Evolutionary conservation across 2,797 vertebrate species (phyloP), one percentile per base, ranked within the genome.

Genomic region (Podarcis siculus): DNA sequence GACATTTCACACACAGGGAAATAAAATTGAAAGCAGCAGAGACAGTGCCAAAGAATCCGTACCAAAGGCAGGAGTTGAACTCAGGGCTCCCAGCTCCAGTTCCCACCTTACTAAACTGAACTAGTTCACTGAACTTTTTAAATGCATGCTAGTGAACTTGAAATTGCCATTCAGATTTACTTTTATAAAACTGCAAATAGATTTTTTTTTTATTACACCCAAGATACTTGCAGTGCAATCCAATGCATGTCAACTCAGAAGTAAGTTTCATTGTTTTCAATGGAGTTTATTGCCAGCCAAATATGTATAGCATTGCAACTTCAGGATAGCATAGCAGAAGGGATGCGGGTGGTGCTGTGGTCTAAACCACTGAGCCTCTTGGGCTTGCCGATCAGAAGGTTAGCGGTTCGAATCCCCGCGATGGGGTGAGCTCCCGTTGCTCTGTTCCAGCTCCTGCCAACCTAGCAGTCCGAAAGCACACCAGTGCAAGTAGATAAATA

Each of bases 361-460:
- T 49, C 45, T 49, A 49, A 49, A 3, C 45, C 45, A 49, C 45
- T 49, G 9, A 49, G 45, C 45, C 45, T 49, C 45, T 49, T 12
- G 45, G 45, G 45, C 10, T 49, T 49, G 45, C 45, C 0, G 1
- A 45, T 45, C 45, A 45, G 45, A 49, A 49, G 45, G 45, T 49
- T 10, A 12, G 45, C 2, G 0, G 45, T 49, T 49, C 0, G 10
- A 49, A 49, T 12, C 45, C 45, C 45, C 0, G 0, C 3, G 9
- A 12, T 0, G 9, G 45, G 45, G 2, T 12, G 45, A 49, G 9
- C 45, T 49, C 8, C 45, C 9, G 2, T 49, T 49, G 45, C 45
- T 49, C 45, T 3, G 45, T 49, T 10, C 45, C 45, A 49, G 45
- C 45, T 49, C 45, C 45, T 49, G 45, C 45, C 45, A 49, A 49